Evolutionary conservation across 2,888 invertebrate genomes (phyloP).

Genomic region (Melipona beecheii): DNA sequence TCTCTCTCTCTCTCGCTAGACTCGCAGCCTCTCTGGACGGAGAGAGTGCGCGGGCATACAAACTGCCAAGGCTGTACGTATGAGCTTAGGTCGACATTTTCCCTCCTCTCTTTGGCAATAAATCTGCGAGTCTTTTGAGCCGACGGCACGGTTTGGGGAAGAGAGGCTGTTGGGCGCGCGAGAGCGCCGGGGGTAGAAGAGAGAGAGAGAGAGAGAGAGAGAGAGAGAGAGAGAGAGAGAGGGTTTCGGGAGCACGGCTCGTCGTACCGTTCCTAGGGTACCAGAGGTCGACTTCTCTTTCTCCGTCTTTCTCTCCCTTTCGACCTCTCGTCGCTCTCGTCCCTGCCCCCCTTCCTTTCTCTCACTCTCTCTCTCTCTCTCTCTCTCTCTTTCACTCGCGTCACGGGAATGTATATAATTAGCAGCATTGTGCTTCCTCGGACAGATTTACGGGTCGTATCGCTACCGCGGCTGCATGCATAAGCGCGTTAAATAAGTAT

Average conservation of each 20-base stretch:
- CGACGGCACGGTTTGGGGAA: conserved; percentile 72
- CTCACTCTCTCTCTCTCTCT: too few species aligned
- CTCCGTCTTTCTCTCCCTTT: conserved; percentile 54
- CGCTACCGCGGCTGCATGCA: conserved; percentile 83
- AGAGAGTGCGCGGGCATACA: conserved; percentile 79
- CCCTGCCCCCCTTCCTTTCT: too few species aligned
- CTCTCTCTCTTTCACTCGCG: conserved; percentile 68
- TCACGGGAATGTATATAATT: conserved; percentile 84
- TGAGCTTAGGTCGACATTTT: conserved; percentile 85
- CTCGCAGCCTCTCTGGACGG: conserved; percentile 66
- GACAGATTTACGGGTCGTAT: conserved; percentile 84
- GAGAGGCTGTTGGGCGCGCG: conserved; percentile 20
- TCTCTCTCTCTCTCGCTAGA: conserved; percentile 50
- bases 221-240: neutral
- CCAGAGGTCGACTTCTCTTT: conserved; percentile 68
- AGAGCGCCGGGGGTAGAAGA: conserved; percentile 25
- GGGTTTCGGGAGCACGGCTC: conserved; percentile 57
- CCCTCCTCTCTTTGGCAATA: conserved; percentile 83
- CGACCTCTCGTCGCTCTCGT: neutral
- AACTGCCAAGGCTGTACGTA: conserved; percentile 83
- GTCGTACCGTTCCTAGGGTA: conserved; percentile 67
- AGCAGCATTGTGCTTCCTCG: conserved; percentile 83
- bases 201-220: too few species aligned
- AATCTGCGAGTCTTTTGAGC: conserved; percentile 84
- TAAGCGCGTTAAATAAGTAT: conserved; percentile 84